A percentile compares a stretch with the other conserved stretches of the same genome.
phyloP scores from a whole-genome alignment of 1,140 invertebrate genomes.

The Anthonomus grandis region DNA sequence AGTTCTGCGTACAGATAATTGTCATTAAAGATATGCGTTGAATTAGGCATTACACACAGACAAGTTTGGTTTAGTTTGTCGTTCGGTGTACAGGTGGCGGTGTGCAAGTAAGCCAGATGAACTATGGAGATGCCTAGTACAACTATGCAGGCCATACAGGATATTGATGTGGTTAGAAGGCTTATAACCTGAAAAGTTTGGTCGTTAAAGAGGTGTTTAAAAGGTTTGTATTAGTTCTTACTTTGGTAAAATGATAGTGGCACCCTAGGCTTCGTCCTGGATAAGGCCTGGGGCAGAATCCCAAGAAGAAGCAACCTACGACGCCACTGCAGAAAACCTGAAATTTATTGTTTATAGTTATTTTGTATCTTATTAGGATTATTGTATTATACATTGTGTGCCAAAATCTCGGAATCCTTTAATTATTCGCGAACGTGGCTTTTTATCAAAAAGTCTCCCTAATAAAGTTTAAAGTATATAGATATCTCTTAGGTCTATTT shows the following conservation, averaged over 20 bases:
- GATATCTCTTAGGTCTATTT: too few relatives aligned
- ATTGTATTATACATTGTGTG: too few relatives aligned
- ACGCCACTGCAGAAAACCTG: slow-evolving; percentile 50
- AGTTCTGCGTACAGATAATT: slow-evolving; percentile 50
- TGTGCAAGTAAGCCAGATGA: slow-evolving; percentile 47
- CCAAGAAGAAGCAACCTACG: slow-evolving; percentile 48
- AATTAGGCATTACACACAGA: slow-evolving; percentile 33
- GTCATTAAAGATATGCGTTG: slow-evolving; percentile 24
- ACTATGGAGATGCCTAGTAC: slow-evolving; percentile 49
- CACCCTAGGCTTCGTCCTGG: slow-evolving; percentile 45
- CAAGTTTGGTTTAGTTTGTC: slow-evolving; percentile 43
- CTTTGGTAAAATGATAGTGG: slow-evolving; percentile 48
- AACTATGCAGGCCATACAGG: slow-evolving; percentile 45
- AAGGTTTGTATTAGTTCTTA: slow-evolving; percentile 29
- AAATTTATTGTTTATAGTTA: not conserved
- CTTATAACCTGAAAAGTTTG: slow-evolving; percentile 46
- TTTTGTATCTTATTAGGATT: too few relatives aligned
- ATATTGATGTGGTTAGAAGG: slow-evolving; percentile 45
- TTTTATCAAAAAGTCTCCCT: too few relatives aligned
- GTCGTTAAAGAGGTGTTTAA: not conserved
- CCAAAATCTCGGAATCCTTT: too few relatives aligned
- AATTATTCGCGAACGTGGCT: too few relatives aligned
- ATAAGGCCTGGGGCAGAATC: slow-evolving; percentile 50
- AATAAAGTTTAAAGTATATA: too few relatives aligned
- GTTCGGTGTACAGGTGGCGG: slow-evolving; percentile 46